Conservation (phyloP, 2,888 invertebrate genomes). For the Dugesia japonica region DNA sequence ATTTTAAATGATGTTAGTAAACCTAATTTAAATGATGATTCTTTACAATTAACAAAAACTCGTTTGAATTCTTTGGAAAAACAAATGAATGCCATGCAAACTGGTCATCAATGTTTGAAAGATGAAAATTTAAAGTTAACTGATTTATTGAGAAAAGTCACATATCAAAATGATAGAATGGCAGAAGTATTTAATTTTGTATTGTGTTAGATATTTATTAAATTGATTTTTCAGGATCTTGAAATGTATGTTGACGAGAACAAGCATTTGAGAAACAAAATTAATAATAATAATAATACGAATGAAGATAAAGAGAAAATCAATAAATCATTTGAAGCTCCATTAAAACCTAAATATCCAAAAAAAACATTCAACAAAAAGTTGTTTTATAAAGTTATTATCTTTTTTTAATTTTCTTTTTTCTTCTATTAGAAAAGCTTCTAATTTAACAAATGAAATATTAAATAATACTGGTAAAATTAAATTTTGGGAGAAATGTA, state of each 20-base stretch:
- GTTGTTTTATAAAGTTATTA: no score
- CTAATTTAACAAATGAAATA: no score
- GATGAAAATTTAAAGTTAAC: background rate
- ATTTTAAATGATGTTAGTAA: background rate
- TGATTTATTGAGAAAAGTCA: background rate
- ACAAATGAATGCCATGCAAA: background rate
- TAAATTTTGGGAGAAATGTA: no score
- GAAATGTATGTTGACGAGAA: background rate
- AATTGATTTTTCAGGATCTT: background rate
- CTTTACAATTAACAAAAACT: background rate
- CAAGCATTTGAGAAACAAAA: background rate
- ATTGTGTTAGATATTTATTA: background rate
- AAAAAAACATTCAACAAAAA: background rate
- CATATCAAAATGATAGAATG: constrained; percentile 10
- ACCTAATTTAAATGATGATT: background rate
- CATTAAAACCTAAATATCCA: background rate
- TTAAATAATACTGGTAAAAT: no score
- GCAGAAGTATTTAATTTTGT: background rate
- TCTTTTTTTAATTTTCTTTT: no score
- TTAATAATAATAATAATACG: background rate
- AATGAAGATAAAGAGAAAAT: background rate
- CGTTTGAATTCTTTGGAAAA: constrained; percentile 8
- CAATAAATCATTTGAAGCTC: background rate
- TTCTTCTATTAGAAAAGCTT: background rate
- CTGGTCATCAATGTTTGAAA: background rate